These are phyloP conservation scores for Laticauda laticaudata DNA, from an alignment of 2,113 vertebrate species.

Conservation along the genomic window DNA sequence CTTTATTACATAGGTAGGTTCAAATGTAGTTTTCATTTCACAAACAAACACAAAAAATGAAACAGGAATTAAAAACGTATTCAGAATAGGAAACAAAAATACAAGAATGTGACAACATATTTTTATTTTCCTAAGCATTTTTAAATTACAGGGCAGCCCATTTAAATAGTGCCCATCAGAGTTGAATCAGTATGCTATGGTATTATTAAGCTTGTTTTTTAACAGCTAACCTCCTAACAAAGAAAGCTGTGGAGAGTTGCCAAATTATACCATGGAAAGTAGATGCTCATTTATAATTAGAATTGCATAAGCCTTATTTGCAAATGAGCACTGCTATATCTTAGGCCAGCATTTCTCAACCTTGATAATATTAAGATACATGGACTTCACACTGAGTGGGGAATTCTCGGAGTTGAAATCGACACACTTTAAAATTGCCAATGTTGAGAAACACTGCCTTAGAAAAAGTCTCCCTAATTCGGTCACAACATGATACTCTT, in stretches of 20 bases:
- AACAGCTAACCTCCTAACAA: conserved; percentile 45
- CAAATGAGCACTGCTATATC: conserved; percentile 48
- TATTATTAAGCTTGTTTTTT: conserved; percentile 52
- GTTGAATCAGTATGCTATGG: conserved; percentile 23
- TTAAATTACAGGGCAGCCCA: conserved; percentile 43
- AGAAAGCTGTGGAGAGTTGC: conserved; percentile 36
- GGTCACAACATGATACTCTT: conserved; percentile 33
- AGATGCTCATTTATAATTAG: background rate
- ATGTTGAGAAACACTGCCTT: background rate
- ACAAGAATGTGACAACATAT: conserved; percentile 15
- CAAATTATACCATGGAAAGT: conserved; percentile 26
- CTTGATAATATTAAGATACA: background rate
- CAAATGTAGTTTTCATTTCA: conserved; percentile 17
- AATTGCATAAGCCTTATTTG: background rate
- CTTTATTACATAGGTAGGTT: conserved; percentile 25
- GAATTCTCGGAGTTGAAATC: background rate
- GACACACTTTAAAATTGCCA: background rate
- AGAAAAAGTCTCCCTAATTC: conserved; percentile 58
- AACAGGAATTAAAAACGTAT: conserved; percentile 1
- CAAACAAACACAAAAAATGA: background rate
- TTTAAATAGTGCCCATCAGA: conserved; percentile 57
- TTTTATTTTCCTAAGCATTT: conserved; percentile 48
- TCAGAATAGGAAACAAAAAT: conserved; percentile 30
- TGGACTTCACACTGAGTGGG: background rate
- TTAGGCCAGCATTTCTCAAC: conserved; percentile 8